Evolutionary conservation across 2,797 vertebrate species (phyloP), one percentile per base, ranked within the genome.

Genomic region (Mionectes olivaceus): DNA sequence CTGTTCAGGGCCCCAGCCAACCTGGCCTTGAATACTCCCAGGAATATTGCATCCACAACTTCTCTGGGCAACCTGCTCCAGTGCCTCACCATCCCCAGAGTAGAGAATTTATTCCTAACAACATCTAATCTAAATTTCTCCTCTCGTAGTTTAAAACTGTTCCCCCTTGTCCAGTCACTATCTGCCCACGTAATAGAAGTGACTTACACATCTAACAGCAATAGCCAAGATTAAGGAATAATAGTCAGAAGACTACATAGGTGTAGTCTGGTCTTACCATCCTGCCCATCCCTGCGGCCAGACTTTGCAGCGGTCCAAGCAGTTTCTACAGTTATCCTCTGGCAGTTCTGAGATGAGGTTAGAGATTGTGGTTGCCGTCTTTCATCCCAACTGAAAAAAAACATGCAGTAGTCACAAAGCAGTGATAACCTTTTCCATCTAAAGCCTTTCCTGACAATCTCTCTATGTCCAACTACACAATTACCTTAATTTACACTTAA

Each of bases 321-420:
- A 32, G 77, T 76, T 93, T 92, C 70, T 68, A 84, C 50, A 89
- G 55, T 30, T 89, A 83, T 30, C 39, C 24, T 82, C 41, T 52
- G 47, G 59, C n/a, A 81, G 44, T 83, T 91, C 74, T 65, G 67
- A 89, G 83, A 65, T 35, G 77, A 79, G 30, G 43, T 73, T 79
- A 73, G 39, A 68, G 90, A 82, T 9, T 55, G 50, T 65, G 55
- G 65, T 71, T 81, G 46, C 67, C 9, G 7, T 67, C 67, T 73
- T 89, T 84, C 78, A 87, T 87, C 44, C 59, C 67, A 92, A 41
- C 81, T 76, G 33, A 81, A 91, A 94, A 83, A 93, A 92, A 75
- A 2, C 49, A 84, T 1, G 11, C 19, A 67, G 25, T 19, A 84
- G 86, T 84, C 83, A 90, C 47, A 90, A 68, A 89, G 64, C 15